These are phyloP conservation scores for Aptenodytes forsteri DNA, from an alignment of 2,113 vertebrate species.

Conservation along the genomic window DNA sequence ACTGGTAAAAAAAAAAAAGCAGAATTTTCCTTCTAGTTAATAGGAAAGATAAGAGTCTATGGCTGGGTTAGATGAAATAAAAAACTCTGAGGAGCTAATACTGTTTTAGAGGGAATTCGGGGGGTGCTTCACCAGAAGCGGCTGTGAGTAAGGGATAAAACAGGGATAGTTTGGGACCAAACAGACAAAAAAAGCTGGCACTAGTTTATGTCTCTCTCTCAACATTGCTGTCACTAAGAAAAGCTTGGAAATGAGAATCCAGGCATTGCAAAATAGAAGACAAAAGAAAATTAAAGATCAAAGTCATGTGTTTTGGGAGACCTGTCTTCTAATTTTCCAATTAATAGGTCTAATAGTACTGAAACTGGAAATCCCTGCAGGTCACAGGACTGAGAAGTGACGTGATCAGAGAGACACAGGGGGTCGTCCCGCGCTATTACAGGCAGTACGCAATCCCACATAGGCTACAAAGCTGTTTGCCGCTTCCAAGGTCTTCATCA, in stretches of 20 bases:
- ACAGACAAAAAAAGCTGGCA: background rate
- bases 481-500: too few species aligned
- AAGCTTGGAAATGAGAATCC: background rate
- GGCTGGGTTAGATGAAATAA: background rate
- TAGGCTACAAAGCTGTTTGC: background rate
- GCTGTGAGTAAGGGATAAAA: background rate
- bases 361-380: background rate
- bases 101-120: background rate
- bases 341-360: background rate
- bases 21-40: background rate
- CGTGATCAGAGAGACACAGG: accelerated
- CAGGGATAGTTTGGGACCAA: background rate
- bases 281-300: background rate
- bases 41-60: background rate
- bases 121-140: background rate
- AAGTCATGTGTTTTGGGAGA: background rate
- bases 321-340: background rate
- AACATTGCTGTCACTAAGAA: background rate
- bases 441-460: accelerated
- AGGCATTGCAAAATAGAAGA: background rate
- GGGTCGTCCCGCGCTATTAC: background rate
- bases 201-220: background rate
- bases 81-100: background rate
- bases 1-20: background rate
- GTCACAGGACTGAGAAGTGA: background rate